phyloP scores from a whole-genome alignment of 2,888 invertebrate species.

The Drosophila recens region DNA sequence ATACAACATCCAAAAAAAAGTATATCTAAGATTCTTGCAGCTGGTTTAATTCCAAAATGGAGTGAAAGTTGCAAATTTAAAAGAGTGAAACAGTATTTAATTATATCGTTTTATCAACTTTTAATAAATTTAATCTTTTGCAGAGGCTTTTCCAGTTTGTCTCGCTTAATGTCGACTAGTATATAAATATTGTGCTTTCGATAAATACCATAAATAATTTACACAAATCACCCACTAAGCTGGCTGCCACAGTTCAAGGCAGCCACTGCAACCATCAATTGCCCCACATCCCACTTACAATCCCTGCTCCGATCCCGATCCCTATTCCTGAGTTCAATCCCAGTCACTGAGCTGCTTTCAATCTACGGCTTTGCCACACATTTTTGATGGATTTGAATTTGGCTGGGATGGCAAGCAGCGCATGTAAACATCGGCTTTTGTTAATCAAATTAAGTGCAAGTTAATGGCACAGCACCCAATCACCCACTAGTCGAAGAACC shows the following conservation, averaged over 20 bases:
- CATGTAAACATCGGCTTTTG: conserved; percentile 79
- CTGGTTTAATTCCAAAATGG: too few species aligned
- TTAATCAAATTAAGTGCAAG: conserved; percentile 84
- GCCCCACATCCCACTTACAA: not conserved
- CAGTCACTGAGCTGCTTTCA: too few species aligned
- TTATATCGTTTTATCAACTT: too few species aligned
- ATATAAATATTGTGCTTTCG: conserved; percentile 11
- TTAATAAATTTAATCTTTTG: not conserved
- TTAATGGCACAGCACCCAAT: conserved; percentile 61
- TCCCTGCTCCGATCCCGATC: not conserved
- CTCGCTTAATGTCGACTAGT: not conserved
- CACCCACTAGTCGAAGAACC: conserved; percentile 2
- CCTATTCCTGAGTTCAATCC: not conserved
- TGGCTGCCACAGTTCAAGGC: conserved; percentile 18
- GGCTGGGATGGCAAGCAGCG: conserved; percentile 55
- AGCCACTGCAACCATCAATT: conserved; percentile 48
- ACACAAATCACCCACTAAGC: conserved; percentile 56
- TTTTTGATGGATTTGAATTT: conserved; percentile 64
- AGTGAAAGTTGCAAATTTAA: too few species aligned
- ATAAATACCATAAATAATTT: conserved; percentile 39
- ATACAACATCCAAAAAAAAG: too few species aligned
- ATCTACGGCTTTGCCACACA: conserved; percentile 20
- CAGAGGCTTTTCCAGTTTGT: not conserved
- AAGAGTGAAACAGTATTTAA: too few species aligned
- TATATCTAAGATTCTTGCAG: too few species aligned